Evolutionary conservation across 2,888 invertebrate genomes (phyloP).

Genomic region (Chirona hameri): DNA sequence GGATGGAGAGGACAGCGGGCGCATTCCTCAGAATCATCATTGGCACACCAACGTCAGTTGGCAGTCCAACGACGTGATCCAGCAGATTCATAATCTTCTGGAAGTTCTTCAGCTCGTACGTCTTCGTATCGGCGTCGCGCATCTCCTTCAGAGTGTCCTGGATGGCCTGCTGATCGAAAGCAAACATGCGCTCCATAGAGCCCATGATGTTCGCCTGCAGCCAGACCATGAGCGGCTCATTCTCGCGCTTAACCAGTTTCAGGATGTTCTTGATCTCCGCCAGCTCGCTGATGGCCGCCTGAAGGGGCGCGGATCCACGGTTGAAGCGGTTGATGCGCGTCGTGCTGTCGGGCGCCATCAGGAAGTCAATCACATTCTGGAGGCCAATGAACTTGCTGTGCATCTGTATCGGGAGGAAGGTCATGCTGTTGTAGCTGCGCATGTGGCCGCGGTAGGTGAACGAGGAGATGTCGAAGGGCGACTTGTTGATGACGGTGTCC

Average conservation of each 20-base stretch:
- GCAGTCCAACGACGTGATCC: background rate
- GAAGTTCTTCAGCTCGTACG: background rate
- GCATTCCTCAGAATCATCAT: background rate
- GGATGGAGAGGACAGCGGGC: background rate
- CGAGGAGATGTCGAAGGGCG: background rate
- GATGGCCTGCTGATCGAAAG: background rate
- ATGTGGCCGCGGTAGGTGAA: background rate
- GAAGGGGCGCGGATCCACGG: background rate
- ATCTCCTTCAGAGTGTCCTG: background rate
- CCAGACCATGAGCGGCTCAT: background rate
- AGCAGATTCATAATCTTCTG: background rate
- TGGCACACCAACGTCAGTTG: background rate
- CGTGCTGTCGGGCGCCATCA: background rate
- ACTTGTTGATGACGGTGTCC: background rate
- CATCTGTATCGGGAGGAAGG: background rate
- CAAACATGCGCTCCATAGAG: background rate
- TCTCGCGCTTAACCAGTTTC: background rate
- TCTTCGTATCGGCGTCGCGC: background rate
- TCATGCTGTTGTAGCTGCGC: slow-evolving; percentile 9
- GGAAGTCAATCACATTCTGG: slow-evolving; percentile 13
- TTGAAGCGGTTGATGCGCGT: background rate
- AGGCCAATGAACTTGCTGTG: background rate
- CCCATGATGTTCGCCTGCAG: background rate
- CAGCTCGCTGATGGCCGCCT: background rate
- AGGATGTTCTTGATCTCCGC: background rate